Conservation (phyloP, 2,113 vertebrate species). For the Illadopsis cleaveri region DNA sequence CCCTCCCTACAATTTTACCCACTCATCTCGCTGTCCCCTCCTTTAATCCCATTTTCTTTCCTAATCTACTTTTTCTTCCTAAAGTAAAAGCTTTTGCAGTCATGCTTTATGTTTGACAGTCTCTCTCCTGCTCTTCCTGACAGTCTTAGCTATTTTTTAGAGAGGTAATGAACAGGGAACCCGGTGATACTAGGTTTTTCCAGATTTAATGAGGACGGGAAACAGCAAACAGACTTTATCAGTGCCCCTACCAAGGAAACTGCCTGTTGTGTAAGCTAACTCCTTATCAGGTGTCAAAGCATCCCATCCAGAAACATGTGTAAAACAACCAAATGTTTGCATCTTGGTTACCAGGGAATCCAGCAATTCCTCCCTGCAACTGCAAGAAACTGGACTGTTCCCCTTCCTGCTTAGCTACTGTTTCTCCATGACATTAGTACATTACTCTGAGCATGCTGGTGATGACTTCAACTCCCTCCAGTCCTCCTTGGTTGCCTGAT, state of each 20-base stretch:
- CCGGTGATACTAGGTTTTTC: not conserved
- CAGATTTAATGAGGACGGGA: not conserved
- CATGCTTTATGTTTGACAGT: not conserved
- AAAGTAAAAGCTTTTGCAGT: not conserved
- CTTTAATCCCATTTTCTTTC: not conserved
- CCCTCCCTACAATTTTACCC: not conserved
- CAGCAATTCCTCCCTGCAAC: not conserved
- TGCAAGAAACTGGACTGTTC: not conserved
- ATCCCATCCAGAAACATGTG: not conserved
- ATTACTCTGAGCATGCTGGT: not conserved
- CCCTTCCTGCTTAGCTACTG: not conserved
- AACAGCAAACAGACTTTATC: not conserved
- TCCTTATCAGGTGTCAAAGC: not conserved
- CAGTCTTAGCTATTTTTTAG: not conserved
- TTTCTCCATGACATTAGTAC: not conserved
- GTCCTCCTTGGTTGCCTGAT: not conserved
- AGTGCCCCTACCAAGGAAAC: not conserved
- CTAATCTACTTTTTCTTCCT: not conserved
- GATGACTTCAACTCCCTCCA: not conserved
- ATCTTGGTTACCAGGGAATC: not conserved
- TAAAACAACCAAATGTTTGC: not conserved
- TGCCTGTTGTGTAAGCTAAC: not conserved
- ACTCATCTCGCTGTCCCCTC: not conserved
- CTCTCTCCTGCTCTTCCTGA: not conserved
- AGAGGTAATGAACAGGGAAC: not conserved